Base-by-base conservation (phyloP, 2,888 invertebrate genomes). In the Pristionchus arcanus region DNA sequence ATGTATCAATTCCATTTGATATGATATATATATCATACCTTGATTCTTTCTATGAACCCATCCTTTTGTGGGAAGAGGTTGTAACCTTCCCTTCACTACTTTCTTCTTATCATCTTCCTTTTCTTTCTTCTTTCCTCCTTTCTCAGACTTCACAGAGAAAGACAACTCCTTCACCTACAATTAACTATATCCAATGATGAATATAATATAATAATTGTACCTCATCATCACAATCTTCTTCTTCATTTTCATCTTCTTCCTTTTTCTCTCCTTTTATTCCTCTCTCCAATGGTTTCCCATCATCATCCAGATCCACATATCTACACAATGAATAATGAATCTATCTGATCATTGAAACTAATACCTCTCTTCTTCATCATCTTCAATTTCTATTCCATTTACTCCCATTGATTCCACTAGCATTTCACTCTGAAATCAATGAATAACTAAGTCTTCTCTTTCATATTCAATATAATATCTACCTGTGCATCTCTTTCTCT, bases 241-340 rank as follows among this genome's bases (percentile, higher is more conserved):
- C 63, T 53, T 94, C 90, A 94, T 94, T n/a, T 94, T 94, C 91
- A 55, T 91, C 90, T 49, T 59, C 66, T 53, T 89, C 90, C 19
- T 34, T 86, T 85, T 90, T 89, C 84, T 87, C 63, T 66, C 68
- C 42, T 81, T 83, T 71, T 15, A 71, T n/a, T 87, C 87, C 71
- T 53, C 87, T 87, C 19, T 55, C 71, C 87, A 87, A 37, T 59
- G 92, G 91, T 68, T 88, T 90, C 49, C 91, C 92, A 42, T 91
- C 91, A 31, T 90, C 89, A 34, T 90, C 91, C 28, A 90, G 68
- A 87, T 91, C 89, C n/a, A 94, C 94, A 94, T 95, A 96, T 95
- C 95, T 90, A 94, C 0, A 77, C 31, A 25, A 31, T 19, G 31
- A 34, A 74, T 34, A 31, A 28, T 74, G n/a, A 74, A 15, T 37